Evolutionary conservation across 1,140 invertebrate species (phyloP), one percentile per base, ranked within the genome.

Genomic region (Oedothorax gibbosus): DNA sequence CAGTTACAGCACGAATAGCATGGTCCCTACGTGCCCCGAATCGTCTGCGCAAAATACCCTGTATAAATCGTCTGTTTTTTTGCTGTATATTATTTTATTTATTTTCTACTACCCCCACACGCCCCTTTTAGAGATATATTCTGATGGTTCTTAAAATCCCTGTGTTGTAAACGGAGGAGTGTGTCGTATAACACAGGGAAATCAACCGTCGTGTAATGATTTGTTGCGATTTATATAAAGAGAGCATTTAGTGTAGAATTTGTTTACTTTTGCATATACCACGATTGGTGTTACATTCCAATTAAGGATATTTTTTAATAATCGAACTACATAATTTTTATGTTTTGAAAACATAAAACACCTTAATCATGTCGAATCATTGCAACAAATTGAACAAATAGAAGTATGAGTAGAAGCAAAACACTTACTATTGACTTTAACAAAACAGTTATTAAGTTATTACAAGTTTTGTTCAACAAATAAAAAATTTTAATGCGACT

Each of bases 1-100:
- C 69, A 82, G 80, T 82, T 73, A 73, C 69, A 21, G 60, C 80
- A 82, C 80, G 80, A 65, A n/a, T 73, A 9, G 49, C 80, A 82
- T 82, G 69, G 80, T 21, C 9, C 11, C 18, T 72, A 82, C 80
- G 80, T 82, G 80, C 80, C 21, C 60, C 21, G 80, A 82, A 82
- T 82, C 68, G 80, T 73, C 69, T 82, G 80, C 12, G 69, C 35
- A 62, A 73, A 82, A 82, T 68, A 82, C 68, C 69, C 80, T 82
- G 56, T 82, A 82, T 82, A 82, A 82, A 82, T 82, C 80, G 80
- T 82, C 60, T 82, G 80, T 69, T 35, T 82, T 35, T 35, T 35
- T 35, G 35, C 5, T 82, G 69, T 82, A 82, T 82, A 82, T 82
- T 82, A 82, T 82, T 82, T 82, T 82, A 82, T 82, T 82, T 82